Percentiles rank a stretch among this genome's conserved stretches.
Evolutionary conservation across 2,888 invertebrate species (phyloP).

Genomic region (Hirtodrosophila trivittata): DNA sequence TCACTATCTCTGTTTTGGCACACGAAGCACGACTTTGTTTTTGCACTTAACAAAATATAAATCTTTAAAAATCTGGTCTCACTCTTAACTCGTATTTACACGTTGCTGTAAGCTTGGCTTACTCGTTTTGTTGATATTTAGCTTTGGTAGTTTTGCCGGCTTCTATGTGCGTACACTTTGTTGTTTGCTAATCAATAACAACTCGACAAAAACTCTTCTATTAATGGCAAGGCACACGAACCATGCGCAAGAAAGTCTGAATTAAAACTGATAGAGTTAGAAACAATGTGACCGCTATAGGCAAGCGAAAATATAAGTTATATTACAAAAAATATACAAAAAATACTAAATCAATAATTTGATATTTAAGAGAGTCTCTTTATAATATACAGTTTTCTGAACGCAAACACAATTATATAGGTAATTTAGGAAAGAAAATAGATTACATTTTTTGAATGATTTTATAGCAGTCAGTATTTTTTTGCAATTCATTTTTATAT

Average conservation of each 20-base stretch:
- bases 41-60: slow-evolving; percentile 58
- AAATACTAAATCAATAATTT: background rate
- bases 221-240: slow-evolving; percentile 27
- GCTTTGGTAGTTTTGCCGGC: slow-evolving; percentile 41
- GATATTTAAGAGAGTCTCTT: no score
- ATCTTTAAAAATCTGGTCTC: slow-evolving; percentile 45
- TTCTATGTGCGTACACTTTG: slow-evolving; percentile 41
- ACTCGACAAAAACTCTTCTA: slow-evolving; percentile 33
- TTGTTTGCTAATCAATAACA: slow-evolving; percentile 59
- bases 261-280: slow-evolving; percentile 51
- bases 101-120: slow-evolving; percentile 45
- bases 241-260: slow-evolving; percentile 55
- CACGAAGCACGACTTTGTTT: slow-evolving; percentile 44
- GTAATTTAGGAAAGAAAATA: no score
- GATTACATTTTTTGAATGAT: no score
- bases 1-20: slow-evolving; percentile 47
- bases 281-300: slow-evolving; percentile 35
- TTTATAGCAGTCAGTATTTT: no score
- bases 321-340: slow-evolving; percentile 1
- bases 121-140: slow-evolving; percentile 25
- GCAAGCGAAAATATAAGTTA: background rate
- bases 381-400: no score
- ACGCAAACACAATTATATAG: no score
- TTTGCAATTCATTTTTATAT: no score
- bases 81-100: slow-evolving; percentile 53